Base-by-base conservation (phyloP, 2,797 vertebrate genomes). In the Poeciliopsis infans region DNA sequence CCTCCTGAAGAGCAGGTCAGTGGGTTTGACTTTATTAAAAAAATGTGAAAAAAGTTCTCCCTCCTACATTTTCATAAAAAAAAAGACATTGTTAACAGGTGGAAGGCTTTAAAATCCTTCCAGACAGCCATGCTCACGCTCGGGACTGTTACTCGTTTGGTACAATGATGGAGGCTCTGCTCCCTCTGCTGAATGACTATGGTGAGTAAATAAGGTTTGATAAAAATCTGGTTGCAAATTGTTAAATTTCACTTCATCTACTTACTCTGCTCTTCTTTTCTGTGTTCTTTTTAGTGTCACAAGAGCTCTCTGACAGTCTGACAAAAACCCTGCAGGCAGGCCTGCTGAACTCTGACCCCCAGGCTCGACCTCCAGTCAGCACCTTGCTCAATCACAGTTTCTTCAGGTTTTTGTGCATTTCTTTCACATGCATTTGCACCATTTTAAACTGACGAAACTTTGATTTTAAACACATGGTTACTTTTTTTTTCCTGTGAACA, bases 81-180 rank as follows among this genome's bases (percentile, higher is more conserved):
- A 12, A 78, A 72, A 46, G n/a, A 5, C 74, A 7, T 86, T 57
- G 11, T 86, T 82, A 75, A 59, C 84, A 96, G 96, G 93, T 88
- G 45, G 94, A 95, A 39, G 93, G 85, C 64, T 96, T 96, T 84
- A 89, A 95, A 82, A 95, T 93, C 39, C 95, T 99, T 88, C 96
- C 96, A 0, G 96, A 95, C 66, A 95, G 95, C 82, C 90, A 94
- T 0, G 97, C 97, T 85, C 96, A 99, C 0, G 96, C 97, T 0
- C 96, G 98, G 78, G 98, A 99, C 39, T 96, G 97, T 87, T 99
- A 96, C 20, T 96, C 97, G 0, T 99, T 99, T 79, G 98, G 98
- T 80, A 90, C 93, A 55, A 92, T 98, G 94, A 95, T 97, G 83
- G 96, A 97, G 88, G 92, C 92, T 11, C 93, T 99, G 74, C 89